Evolutionary conservation across 2,888 invertebrate genomes (phyloP).

Genomic region (Cerastis leucographa): DNA sequence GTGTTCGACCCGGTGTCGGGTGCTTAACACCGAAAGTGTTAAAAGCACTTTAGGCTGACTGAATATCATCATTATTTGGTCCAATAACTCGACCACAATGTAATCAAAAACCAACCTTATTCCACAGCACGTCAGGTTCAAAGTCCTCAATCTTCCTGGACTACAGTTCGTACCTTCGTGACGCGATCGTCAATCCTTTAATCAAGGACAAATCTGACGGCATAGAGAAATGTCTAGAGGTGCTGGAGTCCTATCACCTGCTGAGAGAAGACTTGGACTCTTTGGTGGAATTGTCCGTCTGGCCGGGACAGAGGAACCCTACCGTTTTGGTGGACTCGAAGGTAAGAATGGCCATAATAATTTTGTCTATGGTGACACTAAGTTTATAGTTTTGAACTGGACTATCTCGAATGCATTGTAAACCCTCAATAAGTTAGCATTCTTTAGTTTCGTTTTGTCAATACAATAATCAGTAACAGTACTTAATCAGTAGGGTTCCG

Average conservation of each 20-base stretch:
- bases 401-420: neutral
- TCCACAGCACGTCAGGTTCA: constrained; percentile 93
- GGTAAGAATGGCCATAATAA: constrained; percentile 75
- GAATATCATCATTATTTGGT: neutral
- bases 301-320: constrained; percentile 95
- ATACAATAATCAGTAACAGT: no score
- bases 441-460: neutral
- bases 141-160: constrained; percentile 96
- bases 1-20: no score
- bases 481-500: no score
- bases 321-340: constrained; percentile 94
- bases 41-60: no score
- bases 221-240: constrained; percentile 92
- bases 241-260: constrained; percentile 96
- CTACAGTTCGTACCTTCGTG: constrained; percentile 95
- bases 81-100: neutral
- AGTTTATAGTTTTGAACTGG: neutral
- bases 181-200: constrained; percentile 94
- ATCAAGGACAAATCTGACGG: constrained; percentile 93
- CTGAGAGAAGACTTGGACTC: constrained; percentile 98
- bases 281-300: constrained; percentile 95
- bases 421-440: neutral
- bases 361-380: neutral
- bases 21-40: no score
- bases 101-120: constrained; percentile 41